Evolutionary conservation across 2,113 vertebrate genomes (phyloP).

Genomic region (Vulpes vulpes): DNA sequence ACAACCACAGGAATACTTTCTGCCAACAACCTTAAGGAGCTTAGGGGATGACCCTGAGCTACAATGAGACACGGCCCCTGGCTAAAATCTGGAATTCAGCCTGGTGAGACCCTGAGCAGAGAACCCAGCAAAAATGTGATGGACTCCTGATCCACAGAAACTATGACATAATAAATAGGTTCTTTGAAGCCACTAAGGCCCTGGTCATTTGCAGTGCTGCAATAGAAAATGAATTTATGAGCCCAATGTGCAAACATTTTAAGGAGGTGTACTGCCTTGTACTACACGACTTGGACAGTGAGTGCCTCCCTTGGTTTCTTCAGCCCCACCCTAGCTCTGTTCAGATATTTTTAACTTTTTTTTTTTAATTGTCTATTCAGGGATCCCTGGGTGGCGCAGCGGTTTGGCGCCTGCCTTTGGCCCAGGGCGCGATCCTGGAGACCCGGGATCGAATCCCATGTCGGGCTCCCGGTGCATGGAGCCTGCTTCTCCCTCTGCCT

Average conservation of each 20-base stretch:
- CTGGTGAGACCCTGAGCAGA: not conserved
- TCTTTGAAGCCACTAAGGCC: not conserved
- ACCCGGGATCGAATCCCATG: too few relatives aligned
- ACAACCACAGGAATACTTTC: not conserved
- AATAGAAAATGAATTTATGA: not conserved
- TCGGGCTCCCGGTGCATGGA: too few relatives aligned
- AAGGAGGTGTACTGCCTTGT: not conserved
- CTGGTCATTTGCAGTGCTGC: not conserved
- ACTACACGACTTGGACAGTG: rapidly evolving
- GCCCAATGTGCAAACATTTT: not conserved
- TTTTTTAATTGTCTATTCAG: not conserved
- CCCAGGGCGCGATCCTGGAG: too few relatives aligned
- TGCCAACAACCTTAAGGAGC: not conserved
- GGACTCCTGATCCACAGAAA: not conserved
- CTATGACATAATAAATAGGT: not conserved
- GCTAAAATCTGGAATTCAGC: not conserved
- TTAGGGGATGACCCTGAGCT: not conserved
- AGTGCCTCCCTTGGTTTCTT: rapidly evolving
- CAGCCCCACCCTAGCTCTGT: not conserved
- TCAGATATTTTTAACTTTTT: not conserved
- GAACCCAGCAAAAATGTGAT: rapidly evolving
- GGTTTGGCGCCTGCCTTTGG: too few relatives aligned
- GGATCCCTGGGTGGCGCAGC: too few relatives aligned
- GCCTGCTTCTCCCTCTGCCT: too few relatives aligned
- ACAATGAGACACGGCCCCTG: not conserved